Base-by-base conservation (phyloP, 2,797 vertebrate species). In the Streptopelia turtur region DNA sequence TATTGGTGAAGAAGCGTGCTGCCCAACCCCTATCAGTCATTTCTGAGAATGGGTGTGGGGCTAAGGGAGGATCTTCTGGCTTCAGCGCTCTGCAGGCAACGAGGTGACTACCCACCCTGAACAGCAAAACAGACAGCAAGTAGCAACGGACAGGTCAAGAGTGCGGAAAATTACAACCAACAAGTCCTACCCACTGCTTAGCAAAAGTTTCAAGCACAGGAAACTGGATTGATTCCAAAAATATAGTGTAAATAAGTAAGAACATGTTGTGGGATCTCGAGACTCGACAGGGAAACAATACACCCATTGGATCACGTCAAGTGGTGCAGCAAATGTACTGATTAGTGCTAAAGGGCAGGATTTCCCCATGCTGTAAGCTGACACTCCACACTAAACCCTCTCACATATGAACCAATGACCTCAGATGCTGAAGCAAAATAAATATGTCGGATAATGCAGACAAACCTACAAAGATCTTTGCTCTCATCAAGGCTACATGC, bases 1-100 rank as follows among this genome's bases (percentile, higher is more conserved):
- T 87, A 17, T 8, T 4, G 0, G 53, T 45, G n/a, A 61, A 45
- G 33, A 61, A 65, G 8, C 0, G 0, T 27, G n/a, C 63, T 79
- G 60, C 71, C 78, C 82, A 82, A 39, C 3, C 22, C 3, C 0
- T 41, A n/a, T n/a, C 76, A 50, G 41, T 75, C 0, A 33, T 71
- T 91, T 86, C 28, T 61, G 65, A 88, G 91, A 15, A 57, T 35
- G 25, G 10, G 1, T 71, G 16, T 60, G 41, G 49, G 50, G 31
- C 45, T 75, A 39, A 94, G 33, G 66, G 37, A 83, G 39, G 71
- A 78, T 75, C 45, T 87, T 87, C 2, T 35, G 82, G 31, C 39
- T 88, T 80, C 61, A 12, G 11, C 1, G 1, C 43, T 64, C 39
- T 24, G 11, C 53, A 43, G 28, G 78, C 17, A 33, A 30, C 0